Evolutionary conservation across 2,888 invertebrate species (phyloP).

Genomic region (Automeris io): DNA sequence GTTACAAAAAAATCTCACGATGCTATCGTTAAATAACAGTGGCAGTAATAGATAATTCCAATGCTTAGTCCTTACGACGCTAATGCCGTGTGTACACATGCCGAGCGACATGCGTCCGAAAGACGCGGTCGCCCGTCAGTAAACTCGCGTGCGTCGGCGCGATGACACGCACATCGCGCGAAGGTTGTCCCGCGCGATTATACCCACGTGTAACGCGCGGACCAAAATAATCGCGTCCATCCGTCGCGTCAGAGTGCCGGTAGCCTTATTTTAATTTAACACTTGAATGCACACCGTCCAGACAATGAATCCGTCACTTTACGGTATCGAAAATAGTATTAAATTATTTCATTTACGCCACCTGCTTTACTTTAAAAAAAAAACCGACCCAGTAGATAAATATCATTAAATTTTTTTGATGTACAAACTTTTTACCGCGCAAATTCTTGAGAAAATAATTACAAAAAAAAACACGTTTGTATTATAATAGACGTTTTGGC

Average conservation of each 20-base stretch:
- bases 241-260: constrained; percentile 10
- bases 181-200: constrained; percentile 29
- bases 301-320: too few species aligned
- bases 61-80: constrained; percentile 47
- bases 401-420: neutral
- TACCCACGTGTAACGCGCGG: constrained; percentile 42
- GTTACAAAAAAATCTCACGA: too few species aligned
- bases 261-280: constrained; percentile 16
- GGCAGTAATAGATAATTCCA: too few species aligned
- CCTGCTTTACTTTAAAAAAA: neutral
- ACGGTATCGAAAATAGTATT: too few species aligned
- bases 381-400: neutral
- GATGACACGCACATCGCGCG: constrained; percentile 42
- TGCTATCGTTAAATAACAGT: too few species aligned
- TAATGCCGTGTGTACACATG: constrained; percentile 54
- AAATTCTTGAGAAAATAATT: too few species aligned
- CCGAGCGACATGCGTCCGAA: constrained; percentile 46
- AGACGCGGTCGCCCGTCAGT: constrained; percentile 66
- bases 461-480: too few species aligned
- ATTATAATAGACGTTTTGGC: too few species aligned
- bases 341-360: too few species aligned
- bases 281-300: too few species aligned
- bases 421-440: neutral
- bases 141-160: constrained; percentile 62
- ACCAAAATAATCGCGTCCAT: neutral